phyloP scores from a whole-genome alignment of 2,888 invertebrate genomes.

The Chorisops tibialis region DNA sequence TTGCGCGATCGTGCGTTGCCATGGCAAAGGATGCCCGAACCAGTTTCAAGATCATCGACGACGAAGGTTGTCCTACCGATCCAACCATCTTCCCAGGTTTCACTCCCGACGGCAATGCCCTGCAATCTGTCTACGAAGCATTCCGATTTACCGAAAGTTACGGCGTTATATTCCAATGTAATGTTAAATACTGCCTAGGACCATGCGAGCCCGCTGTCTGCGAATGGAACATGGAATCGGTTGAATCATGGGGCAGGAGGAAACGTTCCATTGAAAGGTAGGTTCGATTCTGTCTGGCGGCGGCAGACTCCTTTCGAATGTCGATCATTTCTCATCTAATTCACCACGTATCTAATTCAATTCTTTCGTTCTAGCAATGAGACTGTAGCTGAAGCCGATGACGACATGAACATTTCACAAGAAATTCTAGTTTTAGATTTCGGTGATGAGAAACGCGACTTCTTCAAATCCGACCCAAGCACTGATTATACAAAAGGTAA shows the following conservation, averaged over 20 bases:
- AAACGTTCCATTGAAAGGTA: constrained; percentile 64
- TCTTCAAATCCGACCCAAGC: constrained; percentile 72
- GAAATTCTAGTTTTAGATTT: constrained; percentile 91
- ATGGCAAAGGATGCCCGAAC: constrained; percentile 97
- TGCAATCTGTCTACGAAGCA: constrained; percentile 89
- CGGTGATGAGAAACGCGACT: constrained; percentile 84
- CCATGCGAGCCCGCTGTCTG: constrained; percentile 91
- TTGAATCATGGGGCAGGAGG: constrained; percentile 88
- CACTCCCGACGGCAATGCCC: constrained; percentile 82
- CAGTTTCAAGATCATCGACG: constrained; percentile 93
- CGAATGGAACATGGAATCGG: constrained; percentile 85
- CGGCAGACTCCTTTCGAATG: not conserved
- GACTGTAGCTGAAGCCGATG: constrained; percentile 55
- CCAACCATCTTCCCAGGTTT: constrained; percentile 92
- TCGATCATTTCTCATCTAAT: constrained; percentile 32
- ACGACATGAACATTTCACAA: constrained; percentile 87
- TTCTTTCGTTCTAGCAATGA: constrained; percentile 53
- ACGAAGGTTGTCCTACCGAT: constrained; percentile 92
- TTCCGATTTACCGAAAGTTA: constrained; percentile 95
- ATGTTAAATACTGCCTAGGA: constrained; percentile 92
- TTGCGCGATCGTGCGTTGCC: constrained; percentile 91
- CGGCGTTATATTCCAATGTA: constrained; percentile 95
- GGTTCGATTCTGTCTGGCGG: constrained; percentile 33
- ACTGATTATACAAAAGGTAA: constrained; percentile 72
- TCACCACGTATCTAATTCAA: constrained; percentile 27